These are phyloP conservation scores for Diceros bicornis DNA, from an alignment of 2,797 vertebrate genomes.

Conservation along the genomic window DNA sequence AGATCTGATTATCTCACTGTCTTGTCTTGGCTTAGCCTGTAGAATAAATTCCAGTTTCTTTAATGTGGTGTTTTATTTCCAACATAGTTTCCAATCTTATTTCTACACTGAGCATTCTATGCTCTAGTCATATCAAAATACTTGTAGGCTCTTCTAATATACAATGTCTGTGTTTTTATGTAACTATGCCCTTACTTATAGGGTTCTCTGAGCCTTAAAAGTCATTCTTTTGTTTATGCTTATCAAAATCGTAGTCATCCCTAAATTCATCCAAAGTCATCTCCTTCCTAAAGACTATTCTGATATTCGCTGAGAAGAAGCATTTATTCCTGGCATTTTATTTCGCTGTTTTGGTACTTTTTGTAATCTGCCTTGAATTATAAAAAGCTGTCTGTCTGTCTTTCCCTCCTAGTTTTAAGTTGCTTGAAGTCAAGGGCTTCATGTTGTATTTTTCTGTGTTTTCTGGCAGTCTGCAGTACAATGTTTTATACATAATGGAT, in stretches of 20 bases:
- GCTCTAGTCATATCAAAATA: not conserved
- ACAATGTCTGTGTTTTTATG: not conserved
- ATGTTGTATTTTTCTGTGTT: conserved; percentile 39
- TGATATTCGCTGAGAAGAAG: not conserved
- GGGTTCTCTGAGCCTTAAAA: not conserved
- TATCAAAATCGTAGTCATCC: not conserved
- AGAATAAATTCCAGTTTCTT: not conserved
- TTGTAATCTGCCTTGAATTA: not conserved
- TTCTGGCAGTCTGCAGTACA: not conserved
- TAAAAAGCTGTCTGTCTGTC: not conserved
- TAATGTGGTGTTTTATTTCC: conserved; percentile 30
- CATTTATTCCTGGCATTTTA: not conserved
- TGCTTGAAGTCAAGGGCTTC: not conserved
- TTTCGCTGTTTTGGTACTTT: not conserved
- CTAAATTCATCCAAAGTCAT: not conserved
- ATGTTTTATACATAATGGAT: not conserved
- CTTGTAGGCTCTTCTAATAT: not conserved
- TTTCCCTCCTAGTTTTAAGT: conserved; percentile 12
- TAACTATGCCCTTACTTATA: not conserved
- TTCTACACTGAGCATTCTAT: not conserved
- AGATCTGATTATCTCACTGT: conserved; percentile 11
- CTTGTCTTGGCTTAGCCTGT: not conserved
- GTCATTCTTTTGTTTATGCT: not conserved
- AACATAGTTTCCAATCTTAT: not conserved
- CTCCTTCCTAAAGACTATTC: conserved; percentile 4